Base-by-base conservation (phyloP, 1,140 invertebrate species). In the Drosophila sproati region DNA sequence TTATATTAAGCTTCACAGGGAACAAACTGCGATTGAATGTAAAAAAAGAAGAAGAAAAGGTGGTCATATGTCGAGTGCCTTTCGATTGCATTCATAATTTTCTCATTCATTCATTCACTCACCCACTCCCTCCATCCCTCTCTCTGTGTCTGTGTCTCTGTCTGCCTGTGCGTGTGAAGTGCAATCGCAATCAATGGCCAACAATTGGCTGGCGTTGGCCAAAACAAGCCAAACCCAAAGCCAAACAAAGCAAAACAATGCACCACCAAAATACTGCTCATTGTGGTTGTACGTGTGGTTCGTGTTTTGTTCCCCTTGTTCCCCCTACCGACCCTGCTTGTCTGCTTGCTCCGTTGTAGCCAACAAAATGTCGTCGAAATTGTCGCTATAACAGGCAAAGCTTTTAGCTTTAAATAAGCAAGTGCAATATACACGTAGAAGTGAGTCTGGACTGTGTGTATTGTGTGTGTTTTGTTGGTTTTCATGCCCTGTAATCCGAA, bases 241-340 rank as follows among this genome's bases (percentile, higher is more conserved):
- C 34, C 8, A 32, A 41, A 52, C 55, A 57, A 80, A 55, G 60
- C 59, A 37, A 43, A 72, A 39, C 72, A 57, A 60, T 50, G 34
- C 72, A 56, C 59, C 69, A 72, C 72, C 75, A 81, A 72, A 72
- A 80, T 80, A 43, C 29, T 64, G 50, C 61, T 64, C 34, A 43
- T 64, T 64, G 61, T 43, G 41, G 61, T 64, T 43, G 50, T 2
- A 47, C 34, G n/a, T 54, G 50, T 54, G 48, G 61, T 34, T 56
- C 20, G 8, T 34, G 12, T 8, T 43, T 4, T 32, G 43, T 61
- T 39, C 51, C 57, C 37, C 39, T 54, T 51, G 43, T 12, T 12
- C 57, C 51, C 67, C 41, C 10, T 20, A 20, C 20, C 20, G 1
- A 1, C 20, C 10, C 8, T 34, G 5, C 50, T 39, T 35, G 28